These are phyloP conservation scores for Neomonachus schauinslandi DNA, from an alignment of 2,113 vertebrate genomes.

Conservation along the genomic window DNA sequence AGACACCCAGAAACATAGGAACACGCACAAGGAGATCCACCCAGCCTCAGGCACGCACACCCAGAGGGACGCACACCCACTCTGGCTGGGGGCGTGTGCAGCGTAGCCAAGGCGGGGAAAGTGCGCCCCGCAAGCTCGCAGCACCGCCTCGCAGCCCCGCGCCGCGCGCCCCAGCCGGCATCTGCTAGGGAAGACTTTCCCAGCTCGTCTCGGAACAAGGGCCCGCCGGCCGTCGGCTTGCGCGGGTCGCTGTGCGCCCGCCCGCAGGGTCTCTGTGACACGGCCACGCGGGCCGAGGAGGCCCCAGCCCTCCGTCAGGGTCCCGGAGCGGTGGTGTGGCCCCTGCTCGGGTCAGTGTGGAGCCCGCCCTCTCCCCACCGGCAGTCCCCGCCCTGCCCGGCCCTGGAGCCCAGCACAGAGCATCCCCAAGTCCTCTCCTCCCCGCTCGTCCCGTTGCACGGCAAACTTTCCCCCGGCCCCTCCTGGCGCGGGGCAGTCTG, in stretches of 20 bases:
- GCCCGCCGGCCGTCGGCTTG: background rate
- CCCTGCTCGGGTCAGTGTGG: background rate
- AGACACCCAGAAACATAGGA: background rate
- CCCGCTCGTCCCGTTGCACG: background rate
- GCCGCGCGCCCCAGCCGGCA: background rate
- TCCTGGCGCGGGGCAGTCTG: background rate
- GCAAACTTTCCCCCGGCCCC: constrained; percentile 58
- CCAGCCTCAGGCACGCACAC: background rate
- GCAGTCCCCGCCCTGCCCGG: background rate
- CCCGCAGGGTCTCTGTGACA: background rate
- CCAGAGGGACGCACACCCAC: constrained; percentile 58
- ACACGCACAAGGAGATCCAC: background rate
- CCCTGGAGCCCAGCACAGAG: background rate
- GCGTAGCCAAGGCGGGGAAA: background rate
- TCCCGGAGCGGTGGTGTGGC: background rate
- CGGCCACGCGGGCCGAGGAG: accelerated
- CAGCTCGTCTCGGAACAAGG: constrained; percentile 58
- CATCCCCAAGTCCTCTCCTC: constrained; percentile 66
- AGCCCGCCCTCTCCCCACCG: background rate
- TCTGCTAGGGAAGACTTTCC: constrained; percentile 58
- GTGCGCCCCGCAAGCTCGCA: constrained; percentile 6
- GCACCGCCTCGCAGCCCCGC: background rate
- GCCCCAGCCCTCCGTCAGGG: background rate
- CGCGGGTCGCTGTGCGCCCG: accelerated
- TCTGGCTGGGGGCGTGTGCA: constrained; percentile 16